Percentiles rank a stretch among this genome's conserved stretches.
These are phyloP conservation scores for Brachynemurus nebulosus DNA, from an alignment of 2,888 invertebrate species.

Conservation along the genomic window DNA sequence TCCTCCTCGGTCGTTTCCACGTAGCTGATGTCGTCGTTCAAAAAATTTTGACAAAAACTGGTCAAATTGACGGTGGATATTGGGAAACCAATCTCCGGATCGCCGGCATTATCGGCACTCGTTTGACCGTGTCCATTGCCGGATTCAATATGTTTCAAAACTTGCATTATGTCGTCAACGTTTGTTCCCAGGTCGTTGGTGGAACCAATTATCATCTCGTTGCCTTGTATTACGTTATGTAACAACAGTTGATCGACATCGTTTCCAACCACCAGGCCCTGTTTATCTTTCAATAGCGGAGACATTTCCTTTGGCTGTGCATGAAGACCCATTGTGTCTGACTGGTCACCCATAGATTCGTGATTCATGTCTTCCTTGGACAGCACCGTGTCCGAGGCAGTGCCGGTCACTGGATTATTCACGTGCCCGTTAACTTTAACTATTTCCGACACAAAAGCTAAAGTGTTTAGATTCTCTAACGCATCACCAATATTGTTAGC, in stretches of 20 bases:
- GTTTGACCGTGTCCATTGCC: background rate
- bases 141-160: slow-evolving; percentile 1
- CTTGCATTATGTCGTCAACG: slow-evolving; percentile 6
- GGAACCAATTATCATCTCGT: slow-evolving; percentile 20
- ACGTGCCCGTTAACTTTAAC: slow-evolving; percentile 20
- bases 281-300: slow-evolving; percentile 39
- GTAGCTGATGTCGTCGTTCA: slow-evolving; percentile 37
- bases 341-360: slow-evolving; percentile 43
- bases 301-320: slow-evolving; percentile 42
- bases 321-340: slow-evolving; percentile 32
- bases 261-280: slow-evolving; percentile 31
- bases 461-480: slow-evolving; percentile 23
- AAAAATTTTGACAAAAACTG: slow-evolving; percentile 25
- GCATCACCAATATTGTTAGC: slow-evolving; percentile 9
- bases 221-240: background rate
- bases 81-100: slow-evolving; percentile 25
- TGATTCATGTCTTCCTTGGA: slow-evolving; percentile 32
- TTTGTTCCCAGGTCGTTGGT: slow-evolving; percentile 23
- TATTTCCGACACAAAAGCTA: slow-evolving; percentile 24
- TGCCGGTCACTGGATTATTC: slow-evolving; percentile 16
- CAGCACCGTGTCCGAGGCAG: slow-evolving; percentile 24
- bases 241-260: slow-evolving; percentile 4
- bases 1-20: slow-evolving; percentile 33
- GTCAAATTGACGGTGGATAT: slow-evolving; percentile 26
- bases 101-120: background rate